phyloP scores from a whole-genome alignment of 2,113 vertebrate genomes.

The Neoarius graeffei region DNA sequence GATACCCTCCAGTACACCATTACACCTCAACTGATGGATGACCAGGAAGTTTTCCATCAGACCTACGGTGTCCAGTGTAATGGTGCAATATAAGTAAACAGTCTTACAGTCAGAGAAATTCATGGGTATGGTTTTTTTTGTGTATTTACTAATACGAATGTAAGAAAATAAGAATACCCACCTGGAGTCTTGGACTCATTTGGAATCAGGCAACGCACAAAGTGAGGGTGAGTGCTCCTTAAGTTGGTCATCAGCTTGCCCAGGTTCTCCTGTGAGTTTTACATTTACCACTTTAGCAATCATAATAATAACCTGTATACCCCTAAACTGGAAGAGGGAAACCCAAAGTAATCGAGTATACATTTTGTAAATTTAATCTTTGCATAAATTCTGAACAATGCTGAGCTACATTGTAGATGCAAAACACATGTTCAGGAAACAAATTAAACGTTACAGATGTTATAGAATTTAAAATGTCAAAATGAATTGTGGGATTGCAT shows the following conservation, averaged over 20 bases:
- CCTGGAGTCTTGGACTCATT: slow-evolving; percentile 93
- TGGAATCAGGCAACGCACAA: slow-evolving; percentile 90
- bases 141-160: neutral
- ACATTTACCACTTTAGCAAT: slow-evolving; percentile 60
- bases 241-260: slow-evolving; percentile 72
- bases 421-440: too few relatives aligned
- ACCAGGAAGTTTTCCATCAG: slow-evolving; percentile 86
- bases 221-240: too few relatives aligned
- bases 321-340: too few relatives aligned
- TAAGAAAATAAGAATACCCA: slow-evolving; percentile 48
- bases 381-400: too few relatives aligned
- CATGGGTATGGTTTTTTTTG: neutral
- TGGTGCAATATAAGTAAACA: too few relatives aligned
- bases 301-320: neutral
- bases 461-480: neutral
- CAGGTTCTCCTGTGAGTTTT: slow-evolving; percentile 82
- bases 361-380: neutral
- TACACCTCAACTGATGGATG: slow-evolving; percentile 87
- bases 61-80: slow-evolving; percentile 59
- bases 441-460: neutral
- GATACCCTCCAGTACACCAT: slow-evolving; percentile 87
- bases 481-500: neutral
- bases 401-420: too few relatives aligned
- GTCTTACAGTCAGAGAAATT: too few relatives aligned
- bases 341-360: neutral